Conservation (phyloP, 2,113 vertebrate genomes). For the Chinchilla lanigera region DNA sequence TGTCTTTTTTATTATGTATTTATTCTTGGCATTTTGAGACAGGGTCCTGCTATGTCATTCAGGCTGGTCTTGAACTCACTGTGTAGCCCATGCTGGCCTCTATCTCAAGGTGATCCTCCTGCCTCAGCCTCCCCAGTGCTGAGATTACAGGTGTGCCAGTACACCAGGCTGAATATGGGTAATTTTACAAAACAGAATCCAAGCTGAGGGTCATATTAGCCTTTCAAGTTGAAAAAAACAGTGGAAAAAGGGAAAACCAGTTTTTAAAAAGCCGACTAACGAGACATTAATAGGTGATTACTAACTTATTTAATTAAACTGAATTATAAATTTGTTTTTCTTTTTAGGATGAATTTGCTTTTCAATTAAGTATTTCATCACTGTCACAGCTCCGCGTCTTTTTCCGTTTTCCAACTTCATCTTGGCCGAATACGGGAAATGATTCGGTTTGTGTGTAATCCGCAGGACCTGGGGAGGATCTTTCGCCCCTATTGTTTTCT, state of each 20-base stretch:
- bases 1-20: background rate
- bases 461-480: background rate
- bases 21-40: background rate
- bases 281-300: background rate
- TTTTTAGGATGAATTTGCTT: constrained; percentile 14
- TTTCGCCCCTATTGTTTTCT: constrained; percentile 58
- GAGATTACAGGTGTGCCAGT: background rate
- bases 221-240: background rate
- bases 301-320: constrained; percentile 50
- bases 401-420: constrained; percentile 55
- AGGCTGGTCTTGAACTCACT: background rate
- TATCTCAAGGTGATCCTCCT: background rate
- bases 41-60: background rate
- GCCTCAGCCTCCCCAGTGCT: background rate
- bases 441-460: background rate
- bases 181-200: background rate
- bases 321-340: constrained; percentile 42
- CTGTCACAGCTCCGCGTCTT: background rate
- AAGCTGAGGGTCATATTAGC: background rate
- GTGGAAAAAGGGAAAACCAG: background rate
- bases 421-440: background rate
- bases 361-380: constrained; percentile 32
- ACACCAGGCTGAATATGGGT: background rate
- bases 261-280: background rate
- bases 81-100: background rate